Conservation (phyloP, 2,113 vertebrate genomes). For the Pedetes capensis region DNA sequence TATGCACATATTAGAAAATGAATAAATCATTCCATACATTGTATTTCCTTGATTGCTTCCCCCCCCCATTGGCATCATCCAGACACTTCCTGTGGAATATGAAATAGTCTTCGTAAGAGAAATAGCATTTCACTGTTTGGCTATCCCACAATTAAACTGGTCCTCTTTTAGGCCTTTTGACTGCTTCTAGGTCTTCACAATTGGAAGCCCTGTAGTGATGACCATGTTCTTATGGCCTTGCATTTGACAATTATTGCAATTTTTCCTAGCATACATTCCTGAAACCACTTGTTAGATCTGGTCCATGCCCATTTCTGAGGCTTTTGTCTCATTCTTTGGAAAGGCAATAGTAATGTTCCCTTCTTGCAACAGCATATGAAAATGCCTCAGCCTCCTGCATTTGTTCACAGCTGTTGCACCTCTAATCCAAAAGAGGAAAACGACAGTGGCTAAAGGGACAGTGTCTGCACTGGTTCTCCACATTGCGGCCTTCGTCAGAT, state of each 20-base stretch:
- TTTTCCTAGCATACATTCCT: constrained; percentile 2
- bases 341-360: neutral
- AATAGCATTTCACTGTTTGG: neutral
- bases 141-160: neutral
- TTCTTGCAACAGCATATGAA: neutral
- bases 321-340: neutral
- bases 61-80: neutral
- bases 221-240: neutral
- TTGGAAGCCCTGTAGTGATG: neutral
- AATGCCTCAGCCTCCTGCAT: neutral
- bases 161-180: neutral
- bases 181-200: neutral
- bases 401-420: neutral
- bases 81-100: neutral
- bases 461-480: neutral
- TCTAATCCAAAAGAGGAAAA: neutral
- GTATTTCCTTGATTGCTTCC: neutral
- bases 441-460: neutral
- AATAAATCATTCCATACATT: neutral
- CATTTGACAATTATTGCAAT: neutral
- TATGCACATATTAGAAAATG: neutral
- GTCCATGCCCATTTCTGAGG: neutral
- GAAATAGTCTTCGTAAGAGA: neutral
- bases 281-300: neutral
- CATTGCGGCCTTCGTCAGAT: neutral